phyloP scores from a whole-genome alignment of 2,113 vertebrate genomes.

The Pardalotus punctatus region DNA sequence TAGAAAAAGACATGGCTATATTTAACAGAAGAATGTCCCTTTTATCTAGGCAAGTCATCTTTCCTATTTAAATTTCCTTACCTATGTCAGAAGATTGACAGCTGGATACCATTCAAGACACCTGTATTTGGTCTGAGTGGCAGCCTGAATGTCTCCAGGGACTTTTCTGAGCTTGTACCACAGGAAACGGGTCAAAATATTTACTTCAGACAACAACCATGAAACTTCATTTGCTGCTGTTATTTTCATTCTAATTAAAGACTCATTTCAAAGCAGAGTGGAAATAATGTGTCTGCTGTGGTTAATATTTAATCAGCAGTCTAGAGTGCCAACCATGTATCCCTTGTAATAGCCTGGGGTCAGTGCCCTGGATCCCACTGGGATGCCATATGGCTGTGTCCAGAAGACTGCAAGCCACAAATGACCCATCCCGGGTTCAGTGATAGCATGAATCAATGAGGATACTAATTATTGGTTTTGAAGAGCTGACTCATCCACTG shows the following conservation, averaged over 20 bases:
- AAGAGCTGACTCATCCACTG: constrained; percentile 1
- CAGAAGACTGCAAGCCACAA: constrained; percentile 39
- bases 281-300: constrained; percentile 51
- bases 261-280: constrained; percentile 53
- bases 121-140: background rate
- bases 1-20: background rate
- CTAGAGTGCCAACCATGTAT: background rate
- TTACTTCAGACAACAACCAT: constrained; percentile 47
- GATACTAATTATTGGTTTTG: constrained; percentile 40
- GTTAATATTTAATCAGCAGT: constrained; percentile 59
- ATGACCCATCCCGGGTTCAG: background rate
- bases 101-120: background rate
- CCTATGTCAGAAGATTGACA: background rate
- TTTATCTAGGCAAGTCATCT: background rate
- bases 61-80: background rate
- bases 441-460: constrained; percentile 19
- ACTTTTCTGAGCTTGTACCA: constrained; percentile 43
- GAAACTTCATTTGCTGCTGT: constrained; percentile 50
- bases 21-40: background rate
- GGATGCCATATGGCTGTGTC: constrained; percentile 27
- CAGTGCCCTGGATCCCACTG: constrained; percentile 3
- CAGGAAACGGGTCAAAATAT: constrained; percentile 54
- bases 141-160: constrained; percentile 3
- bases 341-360: constrained; percentile 29
- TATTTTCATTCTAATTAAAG: constrained; percentile 61